Base-by-base conservation (phyloP, 2,113 vertebrate genomes). In the Corvus moneduloides region DNA sequence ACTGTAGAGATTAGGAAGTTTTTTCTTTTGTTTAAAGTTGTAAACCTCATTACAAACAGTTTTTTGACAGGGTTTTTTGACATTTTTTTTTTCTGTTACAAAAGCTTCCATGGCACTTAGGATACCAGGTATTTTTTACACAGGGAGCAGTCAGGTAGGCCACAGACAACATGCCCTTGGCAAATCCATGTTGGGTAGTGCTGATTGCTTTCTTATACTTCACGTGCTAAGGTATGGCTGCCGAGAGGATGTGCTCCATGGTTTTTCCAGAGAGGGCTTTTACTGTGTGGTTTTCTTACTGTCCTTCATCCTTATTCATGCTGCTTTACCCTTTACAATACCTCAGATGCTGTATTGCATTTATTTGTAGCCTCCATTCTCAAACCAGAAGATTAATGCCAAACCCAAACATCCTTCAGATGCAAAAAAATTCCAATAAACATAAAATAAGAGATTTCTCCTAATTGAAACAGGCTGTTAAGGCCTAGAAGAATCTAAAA, bases 171-270 rank as follows among this genome's bases (percentile, higher is more conserved):
- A 10, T 11, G 11, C 23, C 52, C 64, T 46, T 89, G 69, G 51
- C n/a, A 87, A 78, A 69, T 28, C 41, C 7, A 0, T 21, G 9
- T 7, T 32, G 20, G 58, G 28, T 61, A 41, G 33, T 46, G 22
- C 30, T 39, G 49, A 10, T 44, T 68, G n/a, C 27, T 92, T 64
- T 59, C 39, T 75, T 5, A 2, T 21, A 11, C 37, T 62, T 78
- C 61, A n/a, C 0, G 0, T 35, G 9, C 62, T 78, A 32, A 28
- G 11, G 14, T 26, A 39, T 13, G 26, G 37, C 43, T 92, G 41
- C 63, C 21, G 73, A 56, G 41, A 80, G 27, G 33, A 83, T 33
- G 5, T 4, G 18, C 11, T 75, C 48, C 0, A 0, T 75, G 33
- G 13, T 72, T 21, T 72, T 93, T 41, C 35, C 49, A 68, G 32